Evolutionary conservation across 2,888 invertebrate species (phyloP), one percentile per base, ranked within the genome.

Genomic region (Anodontia alba): DNA sequence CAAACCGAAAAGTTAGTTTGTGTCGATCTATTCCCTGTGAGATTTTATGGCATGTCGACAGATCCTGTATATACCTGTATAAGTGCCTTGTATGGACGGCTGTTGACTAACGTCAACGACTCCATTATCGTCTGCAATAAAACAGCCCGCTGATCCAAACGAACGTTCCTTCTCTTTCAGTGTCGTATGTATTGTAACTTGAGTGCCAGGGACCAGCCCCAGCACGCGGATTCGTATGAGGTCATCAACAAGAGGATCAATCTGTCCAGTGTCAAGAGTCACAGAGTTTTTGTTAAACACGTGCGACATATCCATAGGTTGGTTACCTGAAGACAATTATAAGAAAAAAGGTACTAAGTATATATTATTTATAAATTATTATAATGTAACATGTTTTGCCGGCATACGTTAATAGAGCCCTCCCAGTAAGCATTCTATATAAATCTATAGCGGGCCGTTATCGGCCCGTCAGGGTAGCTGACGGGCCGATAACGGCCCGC

Each of bases 201-300:
- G 72, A 51, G 76, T 46, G 29, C 43, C n/a, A 17, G 26, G 36
- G 15, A 29, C n/a, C n/a, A 80, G 69, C 23, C 76, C 76, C 8
- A 57, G 38, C n/a, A 76, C 57, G 5, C 33, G 54, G 12, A 80
- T 76, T 10, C 36, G 43, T 36, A 80, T 76, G 31, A 73, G 49
- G 23, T 76, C 80, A 69, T 80, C 80, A 3, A 80, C 70, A 8
- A 80, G 51, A 5, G 76, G 54, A 29, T 80, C 80, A 26, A 38
- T 38, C 3, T 68, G 62, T 36, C 71, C 76, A 33, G 71, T 73
- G 10, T 54, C 54, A 8, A 54, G 26, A 26, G 1, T 26, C 23
- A 54, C 54, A 26, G 26, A 8, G n/a, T 54, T 49, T 15, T 49
- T 20, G 49, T 20, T n/a, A n/a, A n/a, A n/a, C n/a, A n/a, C 15